Base-by-base conservation (phyloP, 2,888 invertebrate genomes). In the Agrypnus murinus region DNA sequence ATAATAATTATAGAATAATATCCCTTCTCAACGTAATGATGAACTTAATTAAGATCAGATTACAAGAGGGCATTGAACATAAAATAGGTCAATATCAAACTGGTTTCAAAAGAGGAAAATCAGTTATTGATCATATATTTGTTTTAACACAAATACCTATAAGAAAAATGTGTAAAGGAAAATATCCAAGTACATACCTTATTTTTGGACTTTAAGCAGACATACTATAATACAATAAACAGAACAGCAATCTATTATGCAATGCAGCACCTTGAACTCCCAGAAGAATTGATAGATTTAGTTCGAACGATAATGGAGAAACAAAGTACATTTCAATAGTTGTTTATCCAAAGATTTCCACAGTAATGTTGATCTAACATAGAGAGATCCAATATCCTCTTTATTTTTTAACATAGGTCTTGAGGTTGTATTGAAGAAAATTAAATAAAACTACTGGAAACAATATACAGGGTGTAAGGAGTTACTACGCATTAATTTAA, bases 21-120 rank as follows among this genome's bases (percentile, higher is more conserved):
- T 34, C 34, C 9, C 34, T 34, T 5, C 34, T 34, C 6, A 34
- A 34, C 9, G 34, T 48, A 7, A 48, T 48, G 48, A 17, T 10
- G 15, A 17, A 48, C 19, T 48, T 48, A 48, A 48, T 48, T 17
- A 48, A 48, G 15, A 48, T 17, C 9, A 48, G 48, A 48, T 15
- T 17, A 48, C 48, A 48, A 48, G 48, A 17, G 15, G 48, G 15
- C 9, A 48, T 2, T 48, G 48, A 48, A 48, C 48, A 7, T 7
- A 48, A 48, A 48, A 15, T 48, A 48, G 17, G 19, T 10, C 48
- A 48, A 48, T 48, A 48, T 17, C 17, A 48, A 17, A 17, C 19
- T 6, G 19, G 19, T 48, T 17, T 48, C 15, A 48, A 17, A 7
- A 17, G 19, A 2, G 34, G 34, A 7, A 34, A 34, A 34, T 34